Evolutionary conservation across 2,888 invertebrate species (phyloP).

Genomic region (Agrochola macilenta): DNA sequence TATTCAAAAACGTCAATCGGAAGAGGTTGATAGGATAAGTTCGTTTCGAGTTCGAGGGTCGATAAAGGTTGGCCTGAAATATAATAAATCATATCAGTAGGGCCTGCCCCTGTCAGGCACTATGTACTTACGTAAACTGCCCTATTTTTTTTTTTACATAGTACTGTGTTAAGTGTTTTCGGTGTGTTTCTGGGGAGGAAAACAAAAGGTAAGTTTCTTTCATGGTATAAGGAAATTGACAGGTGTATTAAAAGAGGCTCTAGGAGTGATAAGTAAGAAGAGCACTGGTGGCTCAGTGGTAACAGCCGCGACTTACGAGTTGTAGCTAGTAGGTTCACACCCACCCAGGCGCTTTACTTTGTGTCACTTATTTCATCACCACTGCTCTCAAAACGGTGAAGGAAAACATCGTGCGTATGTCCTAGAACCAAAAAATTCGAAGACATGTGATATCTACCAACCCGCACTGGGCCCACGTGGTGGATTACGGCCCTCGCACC

Average conservation of each 20-base stretch:
- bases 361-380: too few relatives aligned
- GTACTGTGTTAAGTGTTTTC: conserved; percentile 52
- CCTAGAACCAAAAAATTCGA: too few relatives aligned
- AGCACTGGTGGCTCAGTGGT: too few relatives aligned
- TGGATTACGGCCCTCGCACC: too few relatives aligned
- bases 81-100: conserved; percentile 67
- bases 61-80: conserved; percentile 60
- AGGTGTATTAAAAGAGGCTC: background rate
- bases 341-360: too few relatives aligned
- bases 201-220: conserved; percentile 11
- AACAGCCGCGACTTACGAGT: too few relatives aligned
- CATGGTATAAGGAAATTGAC: background rate
- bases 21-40: conserved; percentile 61
- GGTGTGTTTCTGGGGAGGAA: conserved; percentile 25
- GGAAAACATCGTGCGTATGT: too few relatives aligned
- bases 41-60: conserved; percentile 54
- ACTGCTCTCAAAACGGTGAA: too few relatives aligned
- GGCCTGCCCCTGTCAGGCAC: conserved; percentile 59
- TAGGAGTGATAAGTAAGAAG: too few relatives aligned
- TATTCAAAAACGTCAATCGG: conserved; percentile 64
- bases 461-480: too few relatives aligned
- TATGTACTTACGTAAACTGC: conserved; percentile 19
- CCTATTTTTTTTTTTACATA: conserved; percentile 30
- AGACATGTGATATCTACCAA: too few relatives aligned
- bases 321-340: too few relatives aligned